A percentile compares a stretch with the other conserved stretches of the same genome.
Conservation (phyloP, 2,113 vertebrate species). For the Helogale parvula region DNA sequence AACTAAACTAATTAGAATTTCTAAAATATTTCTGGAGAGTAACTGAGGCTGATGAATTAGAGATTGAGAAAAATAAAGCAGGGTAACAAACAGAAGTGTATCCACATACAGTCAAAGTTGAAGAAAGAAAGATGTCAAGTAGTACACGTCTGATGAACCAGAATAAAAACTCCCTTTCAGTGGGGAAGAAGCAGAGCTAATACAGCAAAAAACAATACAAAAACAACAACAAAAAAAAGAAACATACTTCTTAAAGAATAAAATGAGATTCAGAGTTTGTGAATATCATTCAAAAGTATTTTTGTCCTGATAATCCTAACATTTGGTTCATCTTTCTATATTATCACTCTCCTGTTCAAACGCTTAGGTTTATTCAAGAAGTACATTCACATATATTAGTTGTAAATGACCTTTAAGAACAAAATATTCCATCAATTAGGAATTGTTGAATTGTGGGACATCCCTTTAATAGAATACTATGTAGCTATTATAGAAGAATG, state of each 20-base stretch:
- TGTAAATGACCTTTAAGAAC: background rate
- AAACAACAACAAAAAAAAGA: background rate
- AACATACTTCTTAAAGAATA: background rate
- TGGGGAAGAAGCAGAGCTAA: background rate
- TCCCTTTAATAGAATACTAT: background rate
- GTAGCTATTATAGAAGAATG: constrained; percentile 17
- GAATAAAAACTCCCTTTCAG: background rate
- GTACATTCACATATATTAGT: background rate
- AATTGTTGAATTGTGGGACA: background rate
- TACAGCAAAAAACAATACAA: background rate
- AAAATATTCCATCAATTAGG: background rate
- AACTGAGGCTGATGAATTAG: background rate
- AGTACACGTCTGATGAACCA: background rate
- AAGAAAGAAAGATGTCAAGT: background rate
- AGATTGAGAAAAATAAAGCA: constrained; percentile 21
- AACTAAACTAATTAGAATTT: background rate
- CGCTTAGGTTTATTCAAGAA: constrained; percentile 43
- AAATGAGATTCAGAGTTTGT: background rate
- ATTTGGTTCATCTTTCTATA: background rate
- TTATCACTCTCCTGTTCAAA: background rate
- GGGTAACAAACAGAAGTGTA: background rate
- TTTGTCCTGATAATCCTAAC: background rate
- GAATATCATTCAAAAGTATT: background rate
- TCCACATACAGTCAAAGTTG: background rate
- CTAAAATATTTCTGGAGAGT: background rate